Evolutionary conservation across 2,797 vertebrate species (phyloP).

Genomic region (Anolis apletophallus): DNA sequence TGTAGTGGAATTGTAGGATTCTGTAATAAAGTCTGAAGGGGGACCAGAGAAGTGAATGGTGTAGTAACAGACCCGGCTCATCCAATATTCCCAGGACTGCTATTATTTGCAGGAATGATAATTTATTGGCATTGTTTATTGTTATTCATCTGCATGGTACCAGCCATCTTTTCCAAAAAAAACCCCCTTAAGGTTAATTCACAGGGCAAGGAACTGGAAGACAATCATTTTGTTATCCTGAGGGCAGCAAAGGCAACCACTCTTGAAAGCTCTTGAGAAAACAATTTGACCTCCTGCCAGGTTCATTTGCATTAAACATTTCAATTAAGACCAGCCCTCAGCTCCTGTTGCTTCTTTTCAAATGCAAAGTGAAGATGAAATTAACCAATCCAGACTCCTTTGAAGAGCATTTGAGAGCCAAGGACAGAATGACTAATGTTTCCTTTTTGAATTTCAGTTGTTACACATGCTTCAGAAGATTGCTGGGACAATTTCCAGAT

Average conservation of each 20-base stretch:
- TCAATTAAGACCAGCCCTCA: slow-evolving; percentile 15
- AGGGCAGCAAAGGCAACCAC: neutral
- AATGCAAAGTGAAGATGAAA: neutral
- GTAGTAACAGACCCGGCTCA: no score
- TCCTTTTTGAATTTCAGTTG: slow-evolving; percentile 23
- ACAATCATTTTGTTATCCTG: neutral
- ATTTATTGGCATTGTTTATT: neutral
- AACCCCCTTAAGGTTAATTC: neutral
- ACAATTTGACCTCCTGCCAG: neutral
- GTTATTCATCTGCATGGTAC: neutral
- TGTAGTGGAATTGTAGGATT: no score
- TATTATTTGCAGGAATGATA: neutral
- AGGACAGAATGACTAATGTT: no score
- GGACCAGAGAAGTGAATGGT: no score
- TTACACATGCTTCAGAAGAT: neutral
- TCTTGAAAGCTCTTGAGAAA: neutral
- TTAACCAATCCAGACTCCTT: slow-evolving; percentile 13
- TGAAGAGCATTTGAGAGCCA: slow-evolving; percentile 1
- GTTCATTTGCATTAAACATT: neutral
- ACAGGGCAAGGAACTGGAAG: neutral
- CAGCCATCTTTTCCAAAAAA: neutral
- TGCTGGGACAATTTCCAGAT: neutral
- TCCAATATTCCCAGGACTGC: no score
- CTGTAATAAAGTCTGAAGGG: no score
- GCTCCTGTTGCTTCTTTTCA: slow-evolving; percentile 5